Conservation (phyloP, 2,888 invertebrate genomes). For the Agonum fuliginosum region DNA sequence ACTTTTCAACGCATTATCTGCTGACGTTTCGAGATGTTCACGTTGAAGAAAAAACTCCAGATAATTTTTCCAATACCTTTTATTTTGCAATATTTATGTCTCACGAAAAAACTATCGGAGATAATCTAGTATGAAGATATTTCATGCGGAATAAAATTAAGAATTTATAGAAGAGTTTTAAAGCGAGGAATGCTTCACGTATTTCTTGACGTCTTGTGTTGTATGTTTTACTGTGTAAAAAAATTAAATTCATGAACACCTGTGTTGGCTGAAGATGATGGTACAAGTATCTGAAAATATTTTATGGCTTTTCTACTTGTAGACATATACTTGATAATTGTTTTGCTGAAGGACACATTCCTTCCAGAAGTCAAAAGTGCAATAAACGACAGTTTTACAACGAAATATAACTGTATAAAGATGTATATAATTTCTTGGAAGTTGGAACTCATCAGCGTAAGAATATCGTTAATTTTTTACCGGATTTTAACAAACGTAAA, state of each 20-base stretch:
- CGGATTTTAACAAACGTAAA: too few relatives aligned
- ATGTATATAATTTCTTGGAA: too few relatives aligned
- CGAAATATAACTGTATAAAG: too few relatives aligned
- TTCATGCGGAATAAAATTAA: background rate
- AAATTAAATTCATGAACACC: conserved; percentile 18
- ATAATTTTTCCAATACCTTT: background rate
- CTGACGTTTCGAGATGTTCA: conserved; percentile 50
- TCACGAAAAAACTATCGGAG: conserved; percentile 3
- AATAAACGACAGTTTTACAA: too few relatives aligned
- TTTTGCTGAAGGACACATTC: conserved; percentile 13
- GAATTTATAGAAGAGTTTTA: background rate
- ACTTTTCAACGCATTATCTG: conserved; percentile 48
- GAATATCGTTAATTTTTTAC: too few relatives aligned
- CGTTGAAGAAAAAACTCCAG: conserved; percentile 10
- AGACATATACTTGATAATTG: background rate
- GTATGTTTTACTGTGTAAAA: background rate
- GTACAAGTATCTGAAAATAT: conserved; percentile 31
- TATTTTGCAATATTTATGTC: conserved; percentile 1
- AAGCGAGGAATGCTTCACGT: background rate
- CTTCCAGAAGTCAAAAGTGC: background rate
- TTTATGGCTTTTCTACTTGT: conserved; percentile 11
- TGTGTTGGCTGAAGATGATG: conserved; percentile 13
- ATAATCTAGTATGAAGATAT: conserved; percentile 1
- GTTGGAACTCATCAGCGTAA: too few relatives aligned
- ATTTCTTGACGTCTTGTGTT: background rate